phyloP scores from a whole-genome alignment of 64 coral and sea anemone genomes.

The Cladopsammia gracilis region DNA sequence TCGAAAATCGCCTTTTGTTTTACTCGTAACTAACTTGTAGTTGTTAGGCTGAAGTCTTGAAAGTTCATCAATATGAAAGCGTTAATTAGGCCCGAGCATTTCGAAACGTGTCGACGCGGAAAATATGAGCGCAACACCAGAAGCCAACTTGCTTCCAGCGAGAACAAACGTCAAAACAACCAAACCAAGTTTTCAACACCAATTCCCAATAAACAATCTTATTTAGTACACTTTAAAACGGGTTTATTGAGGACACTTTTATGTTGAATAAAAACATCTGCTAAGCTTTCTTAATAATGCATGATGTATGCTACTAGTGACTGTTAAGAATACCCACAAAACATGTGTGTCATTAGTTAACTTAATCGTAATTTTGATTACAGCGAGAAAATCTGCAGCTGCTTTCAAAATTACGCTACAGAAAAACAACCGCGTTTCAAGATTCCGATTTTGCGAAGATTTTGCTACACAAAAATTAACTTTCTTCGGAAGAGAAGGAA shows the following conservation, averaged over 20 bases:
- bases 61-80: conserved; percentile 38
- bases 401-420: background rate
- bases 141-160: background rate
- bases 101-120: conserved; percentile 48
- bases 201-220: conserved; percentile 32
- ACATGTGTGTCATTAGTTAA: conserved; percentile 34
- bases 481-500: background rate
- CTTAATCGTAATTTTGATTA: conserved; percentile 23
- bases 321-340: conserved; percentile 39
- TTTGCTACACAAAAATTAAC: background rate
- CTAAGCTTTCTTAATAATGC: conserved; percentile 60
- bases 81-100: conserved; percentile 35
- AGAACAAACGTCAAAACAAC: background rate
- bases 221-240: conserved; percentile 27
- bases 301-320: conserved; percentile 21
- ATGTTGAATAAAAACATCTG: conserved; percentile 70
- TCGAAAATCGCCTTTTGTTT: conserved; percentile 3
- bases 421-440: background rate
- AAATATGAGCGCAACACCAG: background rate
- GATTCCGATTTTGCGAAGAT: background rate
- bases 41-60: conserved; percentile 12
- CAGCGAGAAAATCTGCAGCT: background rate
- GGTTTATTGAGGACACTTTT: conserved; percentile 54
- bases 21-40: conserved; percentile 19
- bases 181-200: conserved; percentile 32